Conservation (phyloP, 2,113 vertebrate species). For the Genyomyrus donnyi region DNA sequence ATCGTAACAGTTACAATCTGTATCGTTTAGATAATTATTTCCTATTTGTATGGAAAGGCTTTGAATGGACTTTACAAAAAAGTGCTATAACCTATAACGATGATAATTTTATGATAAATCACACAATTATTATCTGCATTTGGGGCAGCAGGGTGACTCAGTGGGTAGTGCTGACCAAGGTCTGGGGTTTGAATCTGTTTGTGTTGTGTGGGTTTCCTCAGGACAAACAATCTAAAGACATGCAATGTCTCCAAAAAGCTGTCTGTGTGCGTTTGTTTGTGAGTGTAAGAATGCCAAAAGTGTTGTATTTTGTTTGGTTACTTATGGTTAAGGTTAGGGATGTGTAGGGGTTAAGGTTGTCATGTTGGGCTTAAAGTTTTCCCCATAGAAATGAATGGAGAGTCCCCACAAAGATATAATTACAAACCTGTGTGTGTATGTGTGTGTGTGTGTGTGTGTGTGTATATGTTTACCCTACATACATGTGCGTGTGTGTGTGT, state of each 20-base stretch:
- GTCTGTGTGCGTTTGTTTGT: neutral
- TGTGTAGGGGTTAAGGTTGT: too few relatives aligned
- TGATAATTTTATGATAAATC: neutral
- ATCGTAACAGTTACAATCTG: neutral
- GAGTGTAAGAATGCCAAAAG: too few relatives aligned
- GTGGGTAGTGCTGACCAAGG: neutral
- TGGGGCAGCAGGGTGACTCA: neutral
- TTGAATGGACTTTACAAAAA: neutral
- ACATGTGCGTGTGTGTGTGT: neutral
- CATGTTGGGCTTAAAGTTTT: too few relatives aligned
- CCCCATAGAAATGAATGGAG: too few relatives aligned
- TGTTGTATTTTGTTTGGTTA: too few relatives aligned
- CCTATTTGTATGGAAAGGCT: neutral
- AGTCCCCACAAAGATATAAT: too few relatives aligned
- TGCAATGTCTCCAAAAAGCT: neutral
- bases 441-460: too few relatives aligned
- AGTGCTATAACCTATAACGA: neutral
- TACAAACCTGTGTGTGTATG: too few relatives aligned
- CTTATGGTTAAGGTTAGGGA: too few relatives aligned
- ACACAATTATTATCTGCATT: neutral
- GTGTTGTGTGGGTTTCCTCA: neutral
- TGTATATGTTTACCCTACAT: too few relatives aligned
- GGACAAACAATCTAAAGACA: neutral
- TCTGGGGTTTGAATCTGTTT: neutral
- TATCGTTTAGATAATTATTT: neutral